Evolutionary conservation across 1,140 invertebrate species (phyloP).

Genomic region (Leptinotarsa undecemlineata): DNA sequence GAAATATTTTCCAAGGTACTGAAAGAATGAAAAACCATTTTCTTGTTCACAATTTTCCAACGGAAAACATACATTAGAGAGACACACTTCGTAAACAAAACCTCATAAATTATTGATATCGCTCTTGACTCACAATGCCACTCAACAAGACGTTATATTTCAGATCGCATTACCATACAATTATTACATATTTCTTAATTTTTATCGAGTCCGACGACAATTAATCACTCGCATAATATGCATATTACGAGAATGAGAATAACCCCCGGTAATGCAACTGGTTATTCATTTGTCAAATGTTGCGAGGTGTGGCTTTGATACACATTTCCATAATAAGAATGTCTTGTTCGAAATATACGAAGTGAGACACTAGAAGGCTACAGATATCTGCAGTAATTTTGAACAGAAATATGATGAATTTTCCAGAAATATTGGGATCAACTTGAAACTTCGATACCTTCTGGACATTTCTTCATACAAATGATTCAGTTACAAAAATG

Average conservation of each 20-base stretch:
- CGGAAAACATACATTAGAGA: not conserved
- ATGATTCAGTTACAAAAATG: too few relatives aligned
- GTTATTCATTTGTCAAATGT: constrained; percentile 3
- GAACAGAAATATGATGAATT: too few relatives aligned
- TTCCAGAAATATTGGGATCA: too few relatives aligned
- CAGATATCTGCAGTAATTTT: not conserved
- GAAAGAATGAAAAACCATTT: too few relatives aligned
- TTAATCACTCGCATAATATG: not conserved
- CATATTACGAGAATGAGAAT: not conserved
- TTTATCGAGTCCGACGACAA: not conserved
- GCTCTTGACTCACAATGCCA: not conserved
- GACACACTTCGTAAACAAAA: not conserved
- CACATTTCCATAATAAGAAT: constrained; percentile 6
- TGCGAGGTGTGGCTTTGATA: not conserved
- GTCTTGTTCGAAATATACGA: not conserved
- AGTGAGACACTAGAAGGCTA: not conserved
- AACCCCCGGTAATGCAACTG: constrained; percentile 4
- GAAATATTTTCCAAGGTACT: too few relatives aligned
- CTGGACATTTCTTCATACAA: too few relatives aligned
- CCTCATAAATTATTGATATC: constrained; percentile 6
- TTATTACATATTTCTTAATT: constrained; percentile 6
- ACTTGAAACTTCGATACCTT: too few relatives aligned
- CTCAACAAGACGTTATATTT: not conserved
- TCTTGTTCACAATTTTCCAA: too few relatives aligned
- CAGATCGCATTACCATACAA: not conserved